Base-by-base conservation (phyloP, 2,888 invertebrate species). In the Nudaria mundana region DNA sequence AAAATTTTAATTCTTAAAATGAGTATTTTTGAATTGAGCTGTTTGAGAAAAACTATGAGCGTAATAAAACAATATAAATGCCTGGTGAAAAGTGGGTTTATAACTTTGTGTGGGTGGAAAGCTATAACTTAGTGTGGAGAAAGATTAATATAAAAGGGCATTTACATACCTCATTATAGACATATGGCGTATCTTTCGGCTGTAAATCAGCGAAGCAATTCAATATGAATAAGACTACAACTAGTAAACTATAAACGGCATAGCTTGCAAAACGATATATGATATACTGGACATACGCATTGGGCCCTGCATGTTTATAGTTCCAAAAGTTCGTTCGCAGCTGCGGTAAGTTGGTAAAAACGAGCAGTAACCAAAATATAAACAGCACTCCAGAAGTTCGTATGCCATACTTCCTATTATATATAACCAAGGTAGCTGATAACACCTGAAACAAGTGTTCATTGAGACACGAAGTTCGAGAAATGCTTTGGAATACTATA, bases 351-450 rank as follows among this genome's bases (percentile, higher is more conserved):
- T 95, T 95, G 32, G 92, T 93, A n/a, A 97, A 13, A 0, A 91
- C 83, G 36, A 95, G 76, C 0, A 97, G 71, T 10, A 97, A 88
- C 97, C 98, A 98, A 81, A 98, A 98, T 44, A 97, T 77, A 78
- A 97, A 98, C 51, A 97, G 87, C 32, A 95, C 90, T 3, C 98
- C 98, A 3, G 98, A 98, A 5, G 97, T 94, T 63, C 94, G 91
- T 56, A 96, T 91, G 5, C 98, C 98, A 85, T 92, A 91, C 70
- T 93, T 93, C 58, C 94, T 92, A 74, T 97, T 97, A 66, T 93
- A 92, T 56, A 92, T 88, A 48, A 96, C 81, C 44, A 98, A 84
- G n/a, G 92, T 77, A 24, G 91, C 90, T 39, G 93, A 90, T 57
- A 96, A 81, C 39, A 90, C 75, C 97, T 97, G 89, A 34, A 42